Base-by-base conservation (phyloP, 2,113 vertebrate species). In the Capra hircus region DNA sequence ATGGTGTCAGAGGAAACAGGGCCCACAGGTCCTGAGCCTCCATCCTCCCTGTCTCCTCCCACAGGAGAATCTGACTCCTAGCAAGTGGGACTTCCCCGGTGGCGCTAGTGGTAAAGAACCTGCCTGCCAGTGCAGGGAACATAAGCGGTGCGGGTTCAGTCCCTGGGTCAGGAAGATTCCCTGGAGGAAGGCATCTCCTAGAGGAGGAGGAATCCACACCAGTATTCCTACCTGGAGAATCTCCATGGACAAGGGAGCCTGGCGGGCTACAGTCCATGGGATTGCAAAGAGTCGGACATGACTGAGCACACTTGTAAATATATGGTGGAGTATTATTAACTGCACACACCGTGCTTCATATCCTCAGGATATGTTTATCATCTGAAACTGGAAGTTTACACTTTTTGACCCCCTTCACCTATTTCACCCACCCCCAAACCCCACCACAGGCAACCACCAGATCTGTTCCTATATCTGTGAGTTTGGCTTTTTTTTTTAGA, bases 11-110 rank as follows among this genome's bases (percentile, higher is more conserved):
- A 28, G 53, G 23, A 80, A 89, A 86, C 6, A 82, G 30, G 3
- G 19, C 60, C 60, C 3, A 1, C 40, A 57, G 80, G 16, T 71
- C 57, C 53, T 74, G 27, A 48, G 30, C 95, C 52, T 89, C 30
- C 23, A 4, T 83, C 95, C 88, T 84, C 16, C 64, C 36, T 43
- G 88, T 96, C 50, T 88, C 57, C 52, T 94, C 50, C 77, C n/a
- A 33, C 21, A 67, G 19, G 43, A 81, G 30, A 91, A 19, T 53
- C 52, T 78, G 43, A 93, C 50, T 84, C 21, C 40, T 53, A 57
- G 7, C 40, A 82, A 57, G 55, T 77, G 74, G 74, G 25, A 13
- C 74, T 78, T 45, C 14, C 13, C 74, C 16, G 43, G 74, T 2
- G 74, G 43, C 13, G 2, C 13, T 40, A 28, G 25, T 45, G 25